These are phyloP conservation scores for Ligdia adustata DNA, from an alignment of 2,888 invertebrate genomes.

Conservation along the genomic window DNA sequence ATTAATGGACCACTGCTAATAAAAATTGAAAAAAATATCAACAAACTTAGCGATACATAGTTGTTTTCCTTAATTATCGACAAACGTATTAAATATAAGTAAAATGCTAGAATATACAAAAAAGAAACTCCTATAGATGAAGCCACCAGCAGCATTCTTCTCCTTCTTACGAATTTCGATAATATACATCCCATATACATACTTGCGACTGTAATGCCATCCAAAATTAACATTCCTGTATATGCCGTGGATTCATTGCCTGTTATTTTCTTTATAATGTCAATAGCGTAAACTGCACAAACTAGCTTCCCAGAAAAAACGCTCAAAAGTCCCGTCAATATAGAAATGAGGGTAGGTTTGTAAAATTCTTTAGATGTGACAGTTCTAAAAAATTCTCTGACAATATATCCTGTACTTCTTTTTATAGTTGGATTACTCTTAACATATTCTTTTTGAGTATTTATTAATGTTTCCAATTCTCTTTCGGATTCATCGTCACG, in stretches of 20 bases:
- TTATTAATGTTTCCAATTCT: constrained; percentile 45
- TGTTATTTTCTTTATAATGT: constrained; percentile 53
- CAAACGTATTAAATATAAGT: constrained; percentile 41
- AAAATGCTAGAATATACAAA: constrained; percentile 41
- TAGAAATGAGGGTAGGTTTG: constrained; percentile 43
- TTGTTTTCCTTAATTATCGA: constrained; percentile 39
- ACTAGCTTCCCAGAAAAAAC: constrained; percentile 50
- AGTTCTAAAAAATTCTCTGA: constrained; percentile 20
- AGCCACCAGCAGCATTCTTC: constrained; percentile 41
- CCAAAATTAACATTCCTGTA: constrained; percentile 52
- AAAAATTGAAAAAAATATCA: constrained; percentile 42
- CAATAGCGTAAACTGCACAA: constrained; percentile 49
- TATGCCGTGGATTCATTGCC: constrained; percentile 47
- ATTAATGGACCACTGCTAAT: constrained; percentile 49
- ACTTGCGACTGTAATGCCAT: constrained; percentile 51
- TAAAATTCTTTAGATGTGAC: constrained; percentile 43
- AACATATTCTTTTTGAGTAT: constrained; percentile 38
- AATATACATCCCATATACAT: constrained; percentile 45
- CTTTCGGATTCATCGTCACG: constrained; percentile 41
- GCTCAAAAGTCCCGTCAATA: constrained; percentile 32
- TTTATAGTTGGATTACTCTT: constrained; percentile 13
- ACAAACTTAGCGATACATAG: constrained; percentile 38
- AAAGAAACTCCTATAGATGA: constrained; percentile 37
- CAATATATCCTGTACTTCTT: not conserved
- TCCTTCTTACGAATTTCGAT: constrained; percentile 40